Evolutionary conservation across 2,797 vertebrate species (phyloP), one percentile per base, ranked within the genome.

Genomic region (Malacoctenus gilli): DNA sequence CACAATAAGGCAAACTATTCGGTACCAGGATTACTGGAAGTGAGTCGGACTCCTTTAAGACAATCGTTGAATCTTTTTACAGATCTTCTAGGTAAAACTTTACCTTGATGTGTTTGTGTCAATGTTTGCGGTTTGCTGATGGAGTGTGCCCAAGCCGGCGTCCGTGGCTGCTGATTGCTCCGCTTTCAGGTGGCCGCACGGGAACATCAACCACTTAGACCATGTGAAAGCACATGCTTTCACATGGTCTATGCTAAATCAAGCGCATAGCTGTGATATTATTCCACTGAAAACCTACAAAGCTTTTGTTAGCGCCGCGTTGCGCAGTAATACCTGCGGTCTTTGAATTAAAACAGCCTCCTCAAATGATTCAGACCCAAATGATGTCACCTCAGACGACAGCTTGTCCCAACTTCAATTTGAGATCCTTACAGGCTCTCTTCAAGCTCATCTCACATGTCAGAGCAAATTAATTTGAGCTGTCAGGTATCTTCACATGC

Each of bases 181-280:
- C n/a, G n/a, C n/a, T n/a, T n/a, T n/a, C n/a, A n/a, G n/a, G n/a
- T n/a, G n/a, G n/a, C n/a, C n/a, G n/a, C n/a, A n/a, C n/a, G n/a
- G n/a, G n/a, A n/a, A n/a, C n/a, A n/a, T n/a, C n/a, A n/a, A n/a
- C n/a, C n/a, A n/a, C n/a, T n/a, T n/a, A n/a, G n/a, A n/a, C n/a
- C n/a, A n/a, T n/a, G n/a, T n/a, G n/a, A n/a, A n/a, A n/a, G n/a
- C n/a, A n/a, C n/a, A n/a, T n/a, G n/a, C n/a, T n/a, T n/a, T n/a
- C n/a, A n/a, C n/a, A n/a, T n/a, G n/a, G n/a, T n/a, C n/a, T n/a
- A 36, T 31, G 56, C 39, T 35, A 48, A 73, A 70, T 67, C 52
- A 65, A 59, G 8, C 46, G 28, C 48, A 20, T 30, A 1, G 2
- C 37, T 37, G 13, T 8, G 25, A 32, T 48, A 32, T 51, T 44